Conservation (phyloP, 2,797 vertebrate genomes). For the Austrolebias charrua region DNA sequence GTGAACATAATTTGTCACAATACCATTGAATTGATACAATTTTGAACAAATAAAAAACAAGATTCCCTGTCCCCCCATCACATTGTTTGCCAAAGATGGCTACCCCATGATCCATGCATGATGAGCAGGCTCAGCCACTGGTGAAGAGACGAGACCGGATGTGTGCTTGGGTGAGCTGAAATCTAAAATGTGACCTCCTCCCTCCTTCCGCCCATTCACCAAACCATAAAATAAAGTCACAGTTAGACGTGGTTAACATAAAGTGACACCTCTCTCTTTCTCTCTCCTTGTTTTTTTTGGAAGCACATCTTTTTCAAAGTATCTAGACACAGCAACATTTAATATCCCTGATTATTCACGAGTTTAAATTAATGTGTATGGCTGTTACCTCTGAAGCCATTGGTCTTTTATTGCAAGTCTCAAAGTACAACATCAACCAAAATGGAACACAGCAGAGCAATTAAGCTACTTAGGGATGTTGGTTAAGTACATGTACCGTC, state of each 20-base stretch:
- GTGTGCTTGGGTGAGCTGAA: slow-evolving; percentile 52
- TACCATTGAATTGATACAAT: slow-evolving; percentile 27
- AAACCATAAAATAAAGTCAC: slow-evolving; percentile 73
- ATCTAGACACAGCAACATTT: slow-evolving; percentile 78
- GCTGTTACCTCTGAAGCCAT: slow-evolving; percentile 76
- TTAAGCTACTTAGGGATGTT: slow-evolving; percentile 33
- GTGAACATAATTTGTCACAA: slow-evolving; percentile 50
- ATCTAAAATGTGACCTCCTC: slow-evolving; percentile 68
- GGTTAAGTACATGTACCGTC: slow-evolving; percentile 43
- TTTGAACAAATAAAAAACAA: not conserved
- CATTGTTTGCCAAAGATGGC: slow-evolving; percentile 78
- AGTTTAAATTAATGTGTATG: slow-evolving; percentile 72
- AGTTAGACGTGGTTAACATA: slow-evolving; percentile 79
- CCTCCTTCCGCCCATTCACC: slow-evolving; percentile 3
- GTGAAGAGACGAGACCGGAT: slow-evolving; percentile 44
- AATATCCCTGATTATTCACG: slow-evolving; percentile 86
- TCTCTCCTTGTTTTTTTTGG: slow-evolving; percentile 57
- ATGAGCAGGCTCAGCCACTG: slow-evolving; percentile 75
- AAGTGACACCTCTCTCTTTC: slow-evolving; percentile 64
- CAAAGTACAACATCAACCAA: slow-evolving; percentile 56
- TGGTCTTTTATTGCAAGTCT: slow-evolving; percentile 82
- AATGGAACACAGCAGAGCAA: slow-evolving; percentile 52
- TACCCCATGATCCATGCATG: slow-evolving; percentile 86
- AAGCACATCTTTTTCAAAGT: slow-evolving; percentile 81
- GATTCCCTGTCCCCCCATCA: slow-evolving; percentile 37